Evolutionary conservation across 2,113 vertebrate genomes (phyloP).

Genomic region (Ptychochromis oligacanthus): DNA sequence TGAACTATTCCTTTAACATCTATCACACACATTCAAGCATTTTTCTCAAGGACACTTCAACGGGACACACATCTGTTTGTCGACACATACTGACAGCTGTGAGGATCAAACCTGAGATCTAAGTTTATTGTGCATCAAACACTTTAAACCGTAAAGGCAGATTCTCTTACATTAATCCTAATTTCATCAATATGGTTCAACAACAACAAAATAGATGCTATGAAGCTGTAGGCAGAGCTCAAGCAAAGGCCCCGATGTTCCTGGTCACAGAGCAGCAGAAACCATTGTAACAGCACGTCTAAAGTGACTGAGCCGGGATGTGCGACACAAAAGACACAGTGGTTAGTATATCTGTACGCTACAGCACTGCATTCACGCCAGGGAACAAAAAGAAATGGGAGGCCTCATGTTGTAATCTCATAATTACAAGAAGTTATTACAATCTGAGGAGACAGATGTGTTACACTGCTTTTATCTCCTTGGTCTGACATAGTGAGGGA

Average conservation of each 20-base stretch:
- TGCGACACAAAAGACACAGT: no score
- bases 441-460: neutral
- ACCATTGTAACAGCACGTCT: neutral
- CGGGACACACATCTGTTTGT: neutral
- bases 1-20: neutral
- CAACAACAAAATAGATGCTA: neutral
- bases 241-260: neutral
- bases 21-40: neutral
- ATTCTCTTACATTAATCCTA: neutral
- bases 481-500: neutral
- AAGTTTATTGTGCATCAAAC: neutral
- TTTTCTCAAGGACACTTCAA: slow-evolving; percentile 3
- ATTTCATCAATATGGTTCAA: neutral
- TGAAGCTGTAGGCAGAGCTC: neutral
- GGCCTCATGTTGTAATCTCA: rapidly evolving
- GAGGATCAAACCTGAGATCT: neutral
- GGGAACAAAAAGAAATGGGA: neutral
- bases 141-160: neutral
- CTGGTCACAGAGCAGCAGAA: neutral
- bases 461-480: neutral
- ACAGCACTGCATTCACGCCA: neutral
- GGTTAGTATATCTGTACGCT: neutral
- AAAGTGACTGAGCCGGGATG: neutral
- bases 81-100: neutral
- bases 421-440: neutral